Conservation (phyloP, 2,113 vertebrate species). For the Anas platyrhynchos region DNA sequence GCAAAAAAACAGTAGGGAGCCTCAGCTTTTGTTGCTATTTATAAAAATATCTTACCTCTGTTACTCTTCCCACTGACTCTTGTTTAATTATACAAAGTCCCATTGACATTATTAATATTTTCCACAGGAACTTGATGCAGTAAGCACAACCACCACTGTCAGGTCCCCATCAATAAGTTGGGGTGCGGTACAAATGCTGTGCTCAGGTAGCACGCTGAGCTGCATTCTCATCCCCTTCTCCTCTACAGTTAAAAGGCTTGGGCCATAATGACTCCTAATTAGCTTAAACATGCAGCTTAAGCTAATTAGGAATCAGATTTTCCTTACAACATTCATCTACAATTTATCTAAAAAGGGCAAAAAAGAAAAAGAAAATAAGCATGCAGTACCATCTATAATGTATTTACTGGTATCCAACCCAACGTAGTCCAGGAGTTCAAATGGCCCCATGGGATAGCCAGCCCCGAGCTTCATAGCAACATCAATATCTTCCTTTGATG, state of each 20-base stretch:
- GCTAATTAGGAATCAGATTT: not conserved
- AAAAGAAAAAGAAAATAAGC: not conserved
- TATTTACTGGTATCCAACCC: slow-evolving; percentile 94
- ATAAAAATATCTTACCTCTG: not conserved
- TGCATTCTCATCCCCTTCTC: not conserved
- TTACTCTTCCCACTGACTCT: not conserved
- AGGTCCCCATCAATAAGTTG: not conserved
- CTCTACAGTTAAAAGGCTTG: not conserved
- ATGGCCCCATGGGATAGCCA: slow-evolving; percentile 96
- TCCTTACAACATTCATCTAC: not conserved
- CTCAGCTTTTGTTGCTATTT: not conserved
- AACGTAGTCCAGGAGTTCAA: slow-evolving; percentile 95
- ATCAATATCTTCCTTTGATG: slow-evolving; percentile 97
- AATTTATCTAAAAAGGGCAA: not conserved
- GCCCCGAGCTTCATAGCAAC: slow-evolving; percentile 94
- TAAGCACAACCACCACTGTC: not conserved
- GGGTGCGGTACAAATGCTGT: not conserved
- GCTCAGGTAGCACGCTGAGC: not conserved
- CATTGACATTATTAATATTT: not conserved
- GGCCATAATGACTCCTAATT: not conserved
- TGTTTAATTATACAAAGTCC: not conserved
- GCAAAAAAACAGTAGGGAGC: not conserved
- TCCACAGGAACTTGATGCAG: not conserved
- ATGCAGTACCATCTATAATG: slow-evolving; percentile 89
- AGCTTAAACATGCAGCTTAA: not conserved